A percentile compares a stretch with the other conserved stretches of the same genome.
phyloP scores from a whole-genome alignment of 2,888 invertebrate genomes.

The Oscheius sp. region DNA sequence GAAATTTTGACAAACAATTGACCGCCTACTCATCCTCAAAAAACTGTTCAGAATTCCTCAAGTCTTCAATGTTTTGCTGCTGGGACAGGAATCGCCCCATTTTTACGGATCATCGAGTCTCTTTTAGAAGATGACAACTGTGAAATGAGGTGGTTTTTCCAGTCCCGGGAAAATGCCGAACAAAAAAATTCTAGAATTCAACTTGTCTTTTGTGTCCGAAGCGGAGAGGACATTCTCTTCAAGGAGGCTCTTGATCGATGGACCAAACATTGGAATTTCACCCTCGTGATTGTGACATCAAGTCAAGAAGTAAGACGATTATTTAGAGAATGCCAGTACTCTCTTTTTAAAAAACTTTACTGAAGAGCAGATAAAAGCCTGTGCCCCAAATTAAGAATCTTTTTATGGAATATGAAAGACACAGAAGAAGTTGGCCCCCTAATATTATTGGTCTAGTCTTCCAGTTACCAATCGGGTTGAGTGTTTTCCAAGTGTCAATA shows the following conservation, averaged over 20 bases:
- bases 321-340: too few relatives aligned
- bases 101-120: slow-evolving; percentile 30
- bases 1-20: neutral
- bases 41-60: slow-evolving; percentile 10
- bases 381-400: too few relatives aligned
- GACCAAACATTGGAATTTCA: slow-evolving; percentile 33
- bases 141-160: neutral
- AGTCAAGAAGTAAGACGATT: neutral
- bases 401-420: too few relatives aligned
- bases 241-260: slow-evolving; percentile 10
- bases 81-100: slow-evolving; percentile 40
- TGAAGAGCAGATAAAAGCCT: too few relatives aligned
- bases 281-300: neutral
- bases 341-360: too few relatives aligned
- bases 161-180: neutral
- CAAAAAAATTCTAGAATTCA: neutral
- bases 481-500: neutral
- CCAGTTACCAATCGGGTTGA: neutral
- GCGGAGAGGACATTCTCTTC: slow-evolving; percentile 26
- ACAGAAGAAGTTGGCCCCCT: too few relatives aligned
- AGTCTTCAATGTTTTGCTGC: slow-evolving; percentile 16
- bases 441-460: neutral
- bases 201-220: slow-evolving; percentile 29
- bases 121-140: neutral
- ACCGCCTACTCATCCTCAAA: neutral